These are phyloP conservation scores for Somateria mollissima DNA, from an alignment of 2,797 vertebrate species.

Conservation along the genomic window DNA sequence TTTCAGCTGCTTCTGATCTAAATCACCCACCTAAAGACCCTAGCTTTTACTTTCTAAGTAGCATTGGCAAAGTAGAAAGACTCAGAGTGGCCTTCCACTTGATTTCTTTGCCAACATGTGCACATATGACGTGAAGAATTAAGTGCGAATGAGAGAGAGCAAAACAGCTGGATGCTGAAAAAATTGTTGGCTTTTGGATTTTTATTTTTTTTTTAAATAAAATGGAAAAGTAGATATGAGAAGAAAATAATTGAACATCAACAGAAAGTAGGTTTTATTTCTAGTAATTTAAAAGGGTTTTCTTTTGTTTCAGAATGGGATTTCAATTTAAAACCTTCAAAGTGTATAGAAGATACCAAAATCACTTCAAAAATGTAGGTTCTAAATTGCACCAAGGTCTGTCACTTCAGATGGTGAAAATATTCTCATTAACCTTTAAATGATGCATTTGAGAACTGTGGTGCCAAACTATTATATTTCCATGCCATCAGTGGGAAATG, in stretches of 20 bases:
- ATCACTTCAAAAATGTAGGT: neutral
- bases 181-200: neutral
- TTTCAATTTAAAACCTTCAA: neutral
- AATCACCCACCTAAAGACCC: neutral
- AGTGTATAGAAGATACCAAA: neutral
- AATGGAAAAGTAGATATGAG: neutral
- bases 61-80: neutral
- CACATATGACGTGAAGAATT: accelerated
- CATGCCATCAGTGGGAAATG: neutral
- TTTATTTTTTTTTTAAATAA: neutral
- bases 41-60: neutral
- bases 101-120: neutral
- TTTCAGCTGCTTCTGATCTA: neutral
- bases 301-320: neutral
- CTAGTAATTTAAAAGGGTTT: neutral
- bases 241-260: neutral
- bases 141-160: neutral
- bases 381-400: neutral
- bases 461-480: neutral
- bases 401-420: neutral
- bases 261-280: neutral
- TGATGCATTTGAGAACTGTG: neutral
- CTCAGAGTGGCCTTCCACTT: neutral
- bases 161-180: neutral
- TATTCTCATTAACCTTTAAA: constrained; percentile 15